A percentile compares a stretch with the other conserved stretches of the same genome.
phyloP scores from a whole-genome alignment of 2,888 invertebrate genomes.

The Neoitamus cyanurus region DNA sequence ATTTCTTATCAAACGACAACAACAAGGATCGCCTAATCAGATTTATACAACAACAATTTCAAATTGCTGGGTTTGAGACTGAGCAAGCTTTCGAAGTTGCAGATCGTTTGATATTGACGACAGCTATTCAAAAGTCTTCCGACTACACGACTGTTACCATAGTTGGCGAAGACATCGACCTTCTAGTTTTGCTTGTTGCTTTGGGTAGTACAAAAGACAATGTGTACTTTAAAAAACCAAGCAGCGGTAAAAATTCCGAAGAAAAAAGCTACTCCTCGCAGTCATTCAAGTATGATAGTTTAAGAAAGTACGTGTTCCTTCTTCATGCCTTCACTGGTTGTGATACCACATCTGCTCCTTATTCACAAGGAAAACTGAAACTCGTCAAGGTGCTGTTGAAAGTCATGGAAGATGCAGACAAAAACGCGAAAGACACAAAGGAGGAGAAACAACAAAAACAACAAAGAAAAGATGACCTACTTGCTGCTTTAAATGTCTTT shows the following conservation, averaged over 20 bases:
- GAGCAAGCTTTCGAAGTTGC: conserved; percentile 39
- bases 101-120: conserved; percentile 24
- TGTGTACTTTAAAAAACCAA: conserved; percentile 37
- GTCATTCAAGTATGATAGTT: conserved; percentile 12
- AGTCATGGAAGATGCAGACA: too few species aligned
- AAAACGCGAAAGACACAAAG: too few species aligned
- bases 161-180: conserved; percentile 39
- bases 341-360: conserved; percentile 42
- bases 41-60: not conserved
- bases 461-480: too few species aligned
- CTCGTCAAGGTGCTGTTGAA: too few species aligned
- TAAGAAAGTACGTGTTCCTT: not conserved
- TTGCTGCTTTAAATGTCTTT: too few species aligned
- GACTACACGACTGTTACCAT: not conserved
- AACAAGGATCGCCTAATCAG: conserved; percentile 28
- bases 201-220: not conserved
- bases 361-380: not conserved
- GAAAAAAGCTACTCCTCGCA: conserved; percentile 7
- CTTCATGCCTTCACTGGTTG: conserved; percentile 41
- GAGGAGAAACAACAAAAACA: too few species aligned
- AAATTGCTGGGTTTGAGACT: conserved; percentile 15
- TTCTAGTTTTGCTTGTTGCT: conserved; percentile 37
- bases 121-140: conserved; percentile 8
- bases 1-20: conserved; percentile 31
- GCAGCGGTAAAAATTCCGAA: not conserved